Base-by-base conservation (phyloP, 2,113 vertebrate species). In the Misgurnus mizolepis region DNA sequence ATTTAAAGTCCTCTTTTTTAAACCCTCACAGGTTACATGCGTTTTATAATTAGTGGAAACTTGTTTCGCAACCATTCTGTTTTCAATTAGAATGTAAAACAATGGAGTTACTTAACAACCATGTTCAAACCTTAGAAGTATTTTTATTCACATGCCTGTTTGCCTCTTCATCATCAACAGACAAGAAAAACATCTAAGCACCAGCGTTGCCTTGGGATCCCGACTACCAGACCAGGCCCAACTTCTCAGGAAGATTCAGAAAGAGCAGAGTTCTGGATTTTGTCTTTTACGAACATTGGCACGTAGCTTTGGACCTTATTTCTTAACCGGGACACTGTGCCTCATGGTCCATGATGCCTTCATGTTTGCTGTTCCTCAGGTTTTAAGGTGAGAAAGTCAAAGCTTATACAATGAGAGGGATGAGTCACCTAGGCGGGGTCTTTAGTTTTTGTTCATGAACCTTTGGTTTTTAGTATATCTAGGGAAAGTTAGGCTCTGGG, bases 331-430 rank as follows among this genome's bases (percentile, higher is more conserved):
- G 6, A 97, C 95, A 4, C 81, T 93, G 83, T 93, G 93, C 80
- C 92, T 96, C 62, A 72, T 96, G 78, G 81, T 93, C 86, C 92
- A 95, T 1, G 95, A 98, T 58, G 83, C 91, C 82, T 97, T 98
- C 92, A 91, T 96, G 92, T 98, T 98, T 61, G 85, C 93, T 18
- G 89, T 95, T 50, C 96, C 96, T 1, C 94, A 94, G 82, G 89
- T 97, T 53, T 91, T 98, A 72, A 96, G 96, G 97, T 98, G 84
- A 82, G 93, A 87, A 34, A 47, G 9, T 17, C 14, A 6, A 18
- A 75, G 45, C 27, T 34, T 34, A 34, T 34, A 34, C 27, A 34
- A 27, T 9, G 9, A 45, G 49, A 17, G 47, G 47, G 43, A 67
- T 39, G 53, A 62, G 40, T n/a, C 60, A 61, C 15, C 43, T 66